Conservation (phyloP, 2,888 invertebrate genomes). For the Nowickia ferox region DNA sequence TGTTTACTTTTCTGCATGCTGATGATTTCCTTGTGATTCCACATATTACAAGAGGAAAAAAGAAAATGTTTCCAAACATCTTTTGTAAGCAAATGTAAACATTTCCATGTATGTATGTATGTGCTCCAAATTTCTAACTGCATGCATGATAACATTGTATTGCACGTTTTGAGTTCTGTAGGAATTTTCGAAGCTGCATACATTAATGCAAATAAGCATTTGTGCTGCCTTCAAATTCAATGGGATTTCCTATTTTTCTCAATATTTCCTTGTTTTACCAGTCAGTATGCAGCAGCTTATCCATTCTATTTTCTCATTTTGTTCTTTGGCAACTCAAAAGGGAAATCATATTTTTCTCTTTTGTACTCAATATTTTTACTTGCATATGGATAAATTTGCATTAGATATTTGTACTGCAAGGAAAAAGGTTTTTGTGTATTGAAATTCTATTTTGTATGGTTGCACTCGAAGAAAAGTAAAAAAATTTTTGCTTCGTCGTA, state of each 20-base stretch:
- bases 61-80: conserved; percentile 55
- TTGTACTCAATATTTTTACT: conserved; percentile 74
- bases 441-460: no score
- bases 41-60: conserved; percentile 9
- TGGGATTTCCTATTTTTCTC: conserved; percentile 62
- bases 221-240: conserved; percentile 51
- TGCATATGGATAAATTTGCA: conserved; percentile 2
- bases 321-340: conserved; percentile 76
- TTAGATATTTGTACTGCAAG: not conserved
- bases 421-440: no score
- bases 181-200: conserved; percentile 15
- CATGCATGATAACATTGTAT: conserved; percentile 47
- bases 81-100: conserved; percentile 46
- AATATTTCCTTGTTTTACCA: conserved; percentile 51
- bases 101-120: conserved; percentile 4
- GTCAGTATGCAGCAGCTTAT: conserved; percentile 31
- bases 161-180: conserved; percentile 22
- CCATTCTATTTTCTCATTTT: conserved; percentile 41
- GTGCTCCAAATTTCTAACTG: not conserved
- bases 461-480: no score
- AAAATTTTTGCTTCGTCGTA: no score
- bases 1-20: conserved; percentile 8
- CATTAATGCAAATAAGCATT: not conserved
- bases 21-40: conserved; percentile 56
- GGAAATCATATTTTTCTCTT: conserved; percentile 82